Evolutionary conservation across 92 coral and sea anemone genomes (phyloP), one percentile per base, ranked within the genome.

Genomic region (Ricordea florida): DNA sequence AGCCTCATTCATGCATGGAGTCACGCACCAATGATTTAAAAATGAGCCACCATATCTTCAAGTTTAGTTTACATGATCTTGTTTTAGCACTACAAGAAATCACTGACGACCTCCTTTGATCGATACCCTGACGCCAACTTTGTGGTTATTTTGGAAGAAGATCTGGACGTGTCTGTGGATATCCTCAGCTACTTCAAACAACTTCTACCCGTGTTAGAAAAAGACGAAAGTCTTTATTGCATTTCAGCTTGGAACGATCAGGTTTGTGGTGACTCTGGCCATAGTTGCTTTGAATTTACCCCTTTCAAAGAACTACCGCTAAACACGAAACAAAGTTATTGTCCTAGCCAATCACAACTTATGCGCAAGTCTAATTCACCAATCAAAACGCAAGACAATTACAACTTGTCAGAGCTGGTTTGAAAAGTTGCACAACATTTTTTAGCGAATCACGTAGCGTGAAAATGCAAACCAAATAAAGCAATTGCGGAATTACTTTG

Each of bases 201-300:
- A 60, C 81, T 94, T 6, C 65, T 94, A 25, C 98, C 98, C 2
- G 83, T 94, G 17, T 81, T 91, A 66, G 97, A 94, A 26, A 89
- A 81, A 13, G 98, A 94, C 60, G 85, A 88, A 41, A 91, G 94
- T 49, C 60, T 94, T 56, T 94, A 92, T 47, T 94, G 98, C 56
- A 87, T 94, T 57, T 94, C 98, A 40, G 98, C 98, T 47, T 94
- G 98, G 98, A 94, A 94, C 51, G 97, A 91, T 41, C 97, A 94
- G 97, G 98, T 91, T 6, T 24, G 8, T 15, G 26, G 26, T 29
- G n/a, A 23, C 18, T n/a, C n/a, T n/a, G n/a, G n/a, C n/a, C n/a
- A n/a, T n/a, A n/a, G n/a, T n/a, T n/a, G n/a, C n/a, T n/a, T n/a
- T n/a, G n/a, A n/a, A n/a, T n/a, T n/a, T n/a, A n/a, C n/a, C n/a